Conservation (phyloP, 2,888 invertebrate species). For the Eupsilia transversa region DNA sequence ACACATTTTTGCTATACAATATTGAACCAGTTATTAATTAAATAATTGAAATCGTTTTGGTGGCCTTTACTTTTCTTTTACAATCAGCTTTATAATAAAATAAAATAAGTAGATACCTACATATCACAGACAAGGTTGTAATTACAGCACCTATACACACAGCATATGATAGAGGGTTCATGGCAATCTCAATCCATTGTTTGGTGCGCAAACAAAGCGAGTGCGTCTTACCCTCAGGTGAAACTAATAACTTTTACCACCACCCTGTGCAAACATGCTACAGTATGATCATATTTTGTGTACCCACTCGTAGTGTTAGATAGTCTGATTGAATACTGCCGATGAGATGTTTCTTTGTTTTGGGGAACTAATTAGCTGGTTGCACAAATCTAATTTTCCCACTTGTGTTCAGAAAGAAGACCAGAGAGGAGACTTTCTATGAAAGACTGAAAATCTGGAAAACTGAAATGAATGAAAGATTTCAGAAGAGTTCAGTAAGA, state of each 20-base stretch:
- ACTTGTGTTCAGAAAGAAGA: neutral
- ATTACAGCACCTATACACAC: constrained; percentile 59
- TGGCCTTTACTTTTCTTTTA: too few relatives aligned
- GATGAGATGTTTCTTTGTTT: constrained; percentile 41
- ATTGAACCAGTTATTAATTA: too few relatives aligned
- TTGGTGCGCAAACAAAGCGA: constrained; percentile 81
- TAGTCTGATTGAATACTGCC: constrained; percentile 28
- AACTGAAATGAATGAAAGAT: neutral
- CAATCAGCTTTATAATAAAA: neutral
- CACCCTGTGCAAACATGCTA: constrained; percentile 56
- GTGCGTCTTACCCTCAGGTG: constrained; percentile 82
- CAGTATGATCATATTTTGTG: constrained; percentile 61
- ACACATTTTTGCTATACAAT: too few relatives aligned
- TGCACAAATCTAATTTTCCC: neutral
- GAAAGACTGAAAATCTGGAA: neutral
- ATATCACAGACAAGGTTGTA: constrained; percentile 55
- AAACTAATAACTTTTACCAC: constrained; percentile 82
- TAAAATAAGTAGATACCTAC: neutral
- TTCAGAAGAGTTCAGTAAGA: neutral
- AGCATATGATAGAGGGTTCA: constrained; percentile 68
- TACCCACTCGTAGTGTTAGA: constrained; percentile 32
- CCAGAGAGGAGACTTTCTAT: too few relatives aligned
- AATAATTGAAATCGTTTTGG: neutral
- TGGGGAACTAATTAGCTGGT: constrained; percentile 20
- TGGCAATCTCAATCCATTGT: constrained; percentile 84